Evolutionary conservation across 1,140 invertebrate species (phyloP).

Genomic region (Microplitis mediator): DNA sequence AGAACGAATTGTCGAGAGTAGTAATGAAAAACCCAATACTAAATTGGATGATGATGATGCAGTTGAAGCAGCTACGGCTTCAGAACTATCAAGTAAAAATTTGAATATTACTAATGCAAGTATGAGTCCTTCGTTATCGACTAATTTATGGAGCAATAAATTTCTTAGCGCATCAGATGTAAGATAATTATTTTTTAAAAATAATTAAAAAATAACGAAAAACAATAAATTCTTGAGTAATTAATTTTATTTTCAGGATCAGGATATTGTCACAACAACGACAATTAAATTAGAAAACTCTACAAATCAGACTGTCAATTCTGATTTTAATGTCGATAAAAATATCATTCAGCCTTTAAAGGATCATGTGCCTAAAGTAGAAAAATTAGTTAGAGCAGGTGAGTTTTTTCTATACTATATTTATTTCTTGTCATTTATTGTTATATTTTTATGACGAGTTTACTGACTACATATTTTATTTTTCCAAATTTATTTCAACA

Average conservation of each 20-base stretch:
- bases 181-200: neutral
- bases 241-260: constrained; percentile 22
- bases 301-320: constrained; percentile 35
- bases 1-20: constrained; percentile 50
- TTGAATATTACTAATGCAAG: constrained; percentile 50
- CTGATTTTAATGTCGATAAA: constrained; percentile 39
- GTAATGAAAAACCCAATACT: constrained; percentile 50
- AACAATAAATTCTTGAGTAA: neutral
- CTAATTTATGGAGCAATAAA: constrained; percentile 48
- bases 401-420: constrained; percentile 27
- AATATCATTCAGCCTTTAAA: constrained; percentile 51
- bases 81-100: constrained; percentile 42
- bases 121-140: constrained; percentile 47
- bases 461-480: no score
- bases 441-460: neutral
- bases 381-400: constrained; percentile 60
- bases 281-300: constrained; percentile 37
- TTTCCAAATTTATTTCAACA: no score
- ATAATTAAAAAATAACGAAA: neutral
- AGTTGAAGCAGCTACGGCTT: constrained; percentile 37
- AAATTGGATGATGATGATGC: constrained; percentile 44
- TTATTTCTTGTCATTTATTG: constrained; percentile 5
- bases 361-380: constrained; percentile 56
- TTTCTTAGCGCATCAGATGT: constrained; percentile 32
- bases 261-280: constrained; percentile 20